These are phyloP conservation scores for Urophycis tenuis DNA, from an alignment of 2,797 vertebrate species.

Conservation along the genomic window DNA sequence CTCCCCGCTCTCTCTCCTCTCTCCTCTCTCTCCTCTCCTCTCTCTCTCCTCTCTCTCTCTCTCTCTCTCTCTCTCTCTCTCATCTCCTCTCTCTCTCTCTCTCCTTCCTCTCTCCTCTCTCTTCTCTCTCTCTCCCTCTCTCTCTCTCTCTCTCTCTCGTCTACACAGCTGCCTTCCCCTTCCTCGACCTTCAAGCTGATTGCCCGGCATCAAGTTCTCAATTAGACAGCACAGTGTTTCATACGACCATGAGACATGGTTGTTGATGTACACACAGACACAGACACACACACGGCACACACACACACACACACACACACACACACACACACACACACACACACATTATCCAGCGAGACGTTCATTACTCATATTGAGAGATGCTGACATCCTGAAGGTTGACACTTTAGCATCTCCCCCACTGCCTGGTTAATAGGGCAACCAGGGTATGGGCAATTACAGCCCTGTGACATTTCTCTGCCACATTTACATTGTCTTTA, in stretches of 20 bases:
- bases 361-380: conserved; percentile 1
- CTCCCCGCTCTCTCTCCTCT: no score
- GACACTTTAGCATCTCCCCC: conserved; percentile 1
- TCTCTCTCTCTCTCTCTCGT: neutral
- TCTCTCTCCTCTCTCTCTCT: no score
- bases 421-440: neutral
- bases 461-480: neutral
- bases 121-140: neutral
- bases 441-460: neutral
- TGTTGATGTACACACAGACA: neutral
- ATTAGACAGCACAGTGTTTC: neutral
- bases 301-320: neutral
- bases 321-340: neutral
- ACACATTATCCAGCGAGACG: neutral
- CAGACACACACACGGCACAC: neutral
- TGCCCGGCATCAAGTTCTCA: conserved; percentile 10
- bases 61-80: no score
- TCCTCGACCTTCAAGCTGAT: conserved; percentile 42
- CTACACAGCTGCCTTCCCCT: conserved; percentile 11
- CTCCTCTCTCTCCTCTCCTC: no score
- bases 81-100: neutral
- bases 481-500: neutral
- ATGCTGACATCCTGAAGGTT: conserved; percentile 8
- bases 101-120: neutral
- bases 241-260: conserved; percentile 3